Evolutionary conservation across 2,888 invertebrate genomes (phyloP).

Genomic region (Tipula confusa): DNA sequence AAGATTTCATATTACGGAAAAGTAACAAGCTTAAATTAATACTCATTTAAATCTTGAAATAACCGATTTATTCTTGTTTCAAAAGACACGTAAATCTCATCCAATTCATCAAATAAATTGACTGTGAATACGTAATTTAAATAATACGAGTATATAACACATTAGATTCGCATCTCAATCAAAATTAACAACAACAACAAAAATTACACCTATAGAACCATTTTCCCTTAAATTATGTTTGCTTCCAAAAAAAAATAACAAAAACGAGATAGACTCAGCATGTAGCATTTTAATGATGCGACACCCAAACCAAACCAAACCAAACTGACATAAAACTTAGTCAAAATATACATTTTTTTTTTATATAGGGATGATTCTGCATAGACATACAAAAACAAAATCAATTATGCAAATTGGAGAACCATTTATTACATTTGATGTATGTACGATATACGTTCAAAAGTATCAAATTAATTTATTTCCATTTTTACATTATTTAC

Average conservation of each 20-base stretch:
- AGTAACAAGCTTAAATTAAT: no score
- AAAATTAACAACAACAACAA: not conserved
- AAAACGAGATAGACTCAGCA: not conserved
- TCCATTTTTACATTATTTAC: not conserved
- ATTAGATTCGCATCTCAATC: not conserved
- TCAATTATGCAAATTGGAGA: constrained; percentile 3
- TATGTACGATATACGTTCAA: not conserved
- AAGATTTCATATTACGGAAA: no score
- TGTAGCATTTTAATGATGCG: not conserved
- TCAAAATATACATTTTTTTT: no score
- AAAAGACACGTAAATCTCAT: not conserved
- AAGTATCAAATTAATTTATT: not conserved
- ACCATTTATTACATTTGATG: not conserved
- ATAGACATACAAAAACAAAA: not conserved
- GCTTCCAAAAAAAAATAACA: not conserved
- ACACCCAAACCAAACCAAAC: not conserved
- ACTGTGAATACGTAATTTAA: not conserved
- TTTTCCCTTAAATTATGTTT: not conserved
- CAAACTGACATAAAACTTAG: not conserved
- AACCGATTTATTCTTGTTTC: not conserved
- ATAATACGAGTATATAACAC: not conserved
- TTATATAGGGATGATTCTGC: not conserved
- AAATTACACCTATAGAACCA: not conserved
- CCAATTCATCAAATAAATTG: not conserved
- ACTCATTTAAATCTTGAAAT: not conserved